Evolutionary conservation across 2,888 invertebrate species (phyloP), one percentile per base, ranked within the genome.

Genomic region (Leistus spinibarbis): DNA sequence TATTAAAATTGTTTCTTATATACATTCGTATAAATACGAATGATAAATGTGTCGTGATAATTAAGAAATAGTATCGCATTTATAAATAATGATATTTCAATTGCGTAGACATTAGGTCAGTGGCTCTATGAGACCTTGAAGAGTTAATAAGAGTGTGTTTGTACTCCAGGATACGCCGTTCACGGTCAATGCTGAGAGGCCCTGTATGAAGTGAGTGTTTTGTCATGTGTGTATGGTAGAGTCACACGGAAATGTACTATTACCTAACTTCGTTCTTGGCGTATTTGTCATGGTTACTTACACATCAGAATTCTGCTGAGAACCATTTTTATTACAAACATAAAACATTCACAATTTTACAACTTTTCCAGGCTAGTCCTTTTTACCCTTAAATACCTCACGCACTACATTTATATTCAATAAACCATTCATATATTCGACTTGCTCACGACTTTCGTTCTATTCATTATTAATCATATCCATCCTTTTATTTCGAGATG

Each of bases 61-160:
- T 10, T 40, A 40, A 10, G 40, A 40, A 40, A 40, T 40, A 2
- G 5, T 40, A 10, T 40, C 5, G 7, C 7, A 40, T 40, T 10
- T 40, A 40, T 10, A 40, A 40, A 40, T 40, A 1, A 13, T 40
- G 13, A 40, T 40, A 10, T 40, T 1, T 40, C 40, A 40, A 13
- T 13, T 40, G 40, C 40, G 4, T 40, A 40, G 7, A 40, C 60
- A 60, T 19, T 22, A 60, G 60, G 60, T 60, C 60, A 60, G 60
- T 60, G 60, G 60, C 60, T 60, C 60, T 60, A 4, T n/a, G 60
- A 60, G 60, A 17, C 60, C 60, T 60, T 60, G 60, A 60, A 13
- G 17, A 60, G 60, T 20, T 22, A 60, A 60, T 19, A 60, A 20
- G 19, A 16, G 20, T 17, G 57, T 57, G 20, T 57, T 10, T 16